A percentile compares a stretch with the other conserved stretches of the same genome.
These are phyloP conservation scores for Eupithecia subfuscata DNA, from an alignment of 2,888 invertebrate genomes.

Conservation along the genomic window DNA sequence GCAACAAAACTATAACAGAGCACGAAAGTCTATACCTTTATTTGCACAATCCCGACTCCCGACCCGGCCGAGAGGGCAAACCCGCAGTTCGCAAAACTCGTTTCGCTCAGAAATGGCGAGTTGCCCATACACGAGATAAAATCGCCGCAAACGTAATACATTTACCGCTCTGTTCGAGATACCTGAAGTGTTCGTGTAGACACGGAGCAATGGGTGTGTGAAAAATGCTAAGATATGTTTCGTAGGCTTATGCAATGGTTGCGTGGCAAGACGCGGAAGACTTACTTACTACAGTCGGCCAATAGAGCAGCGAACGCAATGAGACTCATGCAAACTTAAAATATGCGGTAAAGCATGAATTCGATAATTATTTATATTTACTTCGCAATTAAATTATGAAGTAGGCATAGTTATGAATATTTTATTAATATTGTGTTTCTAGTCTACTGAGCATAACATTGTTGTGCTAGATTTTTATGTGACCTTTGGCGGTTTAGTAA, in stretches of 20 bases:
- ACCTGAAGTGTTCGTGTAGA: neutral
- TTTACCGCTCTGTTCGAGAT: slow-evolving; percentile 28
- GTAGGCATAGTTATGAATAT: slow-evolving; percentile 11
- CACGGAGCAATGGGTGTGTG: slow-evolving; percentile 31
- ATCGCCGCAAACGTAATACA: slow-evolving; percentile 46
- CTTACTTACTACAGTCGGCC: slow-evolving; percentile 71
- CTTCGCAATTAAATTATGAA: slow-evolving; percentile 17
- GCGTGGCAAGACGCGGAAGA: slow-evolving; percentile 78
- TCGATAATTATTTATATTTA: slow-evolving; percentile 37
- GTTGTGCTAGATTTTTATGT: neutral
- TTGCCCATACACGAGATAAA: slow-evolving; percentile 24
- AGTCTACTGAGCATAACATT: neutral
- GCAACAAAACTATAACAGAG: slow-evolving; percentile 51
- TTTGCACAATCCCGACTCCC: slow-evolving; percentile 69
- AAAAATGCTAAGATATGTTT: slow-evolving; percentile 37
- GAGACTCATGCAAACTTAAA: slow-evolving; percentile 58
- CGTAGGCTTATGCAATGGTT: slow-evolving; percentile 67
- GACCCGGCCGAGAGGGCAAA: slow-evolving; percentile 70
- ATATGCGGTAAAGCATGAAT: slow-evolving; percentile 43
- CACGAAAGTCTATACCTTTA: slow-evolving; percentile 75
- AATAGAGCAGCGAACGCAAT: slow-evolving; percentile 75
- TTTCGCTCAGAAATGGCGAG: slow-evolving; percentile 60
- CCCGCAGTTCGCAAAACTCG: slow-evolving; percentile 69
- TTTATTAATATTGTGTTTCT: neutral
- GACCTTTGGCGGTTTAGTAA: neutral